Evolutionary conservation across 2,888 invertebrate genomes (phyloP).

Genomic region (Anagyrus pseudococci): DNA sequence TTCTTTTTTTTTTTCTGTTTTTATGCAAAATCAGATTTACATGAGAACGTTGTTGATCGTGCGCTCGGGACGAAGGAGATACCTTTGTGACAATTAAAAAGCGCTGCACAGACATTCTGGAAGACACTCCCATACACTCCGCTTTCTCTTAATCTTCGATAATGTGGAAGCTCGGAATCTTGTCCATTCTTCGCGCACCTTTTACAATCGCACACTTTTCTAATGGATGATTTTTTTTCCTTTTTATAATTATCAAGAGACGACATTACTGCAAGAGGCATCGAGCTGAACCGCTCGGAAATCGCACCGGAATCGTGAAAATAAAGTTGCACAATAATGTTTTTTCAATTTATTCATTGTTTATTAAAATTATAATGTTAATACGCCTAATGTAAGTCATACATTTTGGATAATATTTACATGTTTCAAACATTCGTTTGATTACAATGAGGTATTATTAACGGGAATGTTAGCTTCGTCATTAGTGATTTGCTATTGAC

Average conservation of each 20-base stretch:
- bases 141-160: slow-evolving; percentile 44
- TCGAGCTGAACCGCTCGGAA: slow-evolving; percentile 16
- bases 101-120: slow-evolving; percentile 41
- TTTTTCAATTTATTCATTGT: slow-evolving; percentile 23
- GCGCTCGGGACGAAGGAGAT: slow-evolving; percentile 35
- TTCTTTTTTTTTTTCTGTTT: slow-evolving; percentile 12
- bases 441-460: not conserved
- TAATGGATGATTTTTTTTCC: slow-evolving; percentile 5
- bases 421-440: too few species aligned
- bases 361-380: slow-evolving; percentile 29
- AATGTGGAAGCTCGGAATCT: slow-evolving; percentile 50
- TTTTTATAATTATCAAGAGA: slow-evolving; percentile 11
- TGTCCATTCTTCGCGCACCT: slow-evolving; percentile 28
- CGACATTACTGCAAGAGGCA: slow-evolving; percentile 34
- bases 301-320: slow-evolving; percentile 13
- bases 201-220: too few species aligned
- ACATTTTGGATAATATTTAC: slow-evolving; percentile 21
- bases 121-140: slow-evolving; percentile 54
- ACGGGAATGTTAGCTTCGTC: slow-evolving; percentile 30
- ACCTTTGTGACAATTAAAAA: slow-evolving; percentile 41
- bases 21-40: slow-evolving; percentile 35
- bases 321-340: slow-evolving; percentile 20
- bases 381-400: slow-evolving; percentile 17
- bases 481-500: slow-evolving; percentile 4
- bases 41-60: slow-evolving; percentile 24